Evolutionary conservation across 2,797 vertebrate species (phyloP).

Genomic region (Mallotus villosus): DNA sequence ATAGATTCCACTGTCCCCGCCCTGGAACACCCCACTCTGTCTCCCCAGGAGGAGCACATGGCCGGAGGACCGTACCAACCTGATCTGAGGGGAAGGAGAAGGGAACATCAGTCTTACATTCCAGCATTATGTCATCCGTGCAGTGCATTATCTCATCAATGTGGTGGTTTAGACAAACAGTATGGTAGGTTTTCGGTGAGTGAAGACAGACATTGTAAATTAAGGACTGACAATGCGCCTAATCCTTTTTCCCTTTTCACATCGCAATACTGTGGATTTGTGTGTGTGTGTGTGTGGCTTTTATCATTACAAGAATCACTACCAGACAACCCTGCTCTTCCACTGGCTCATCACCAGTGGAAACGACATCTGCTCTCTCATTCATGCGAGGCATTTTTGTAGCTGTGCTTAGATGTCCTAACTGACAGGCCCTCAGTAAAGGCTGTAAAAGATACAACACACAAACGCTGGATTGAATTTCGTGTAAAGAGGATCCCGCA

Average conservation of each 20-base stretch:
- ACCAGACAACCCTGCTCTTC: not conserved
- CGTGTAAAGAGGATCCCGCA: constrained; percentile 8
- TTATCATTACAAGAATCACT: not conserved
- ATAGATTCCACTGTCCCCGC: not conserved
- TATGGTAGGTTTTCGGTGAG: not conserved
- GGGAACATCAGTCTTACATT: not conserved
- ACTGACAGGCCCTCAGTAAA: constrained; percentile 20
- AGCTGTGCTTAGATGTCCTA: constrained; percentile 1
- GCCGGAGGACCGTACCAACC: not conserved
- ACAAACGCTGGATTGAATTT: constrained; percentile 22
- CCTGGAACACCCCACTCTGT: constrained; percentile 1
- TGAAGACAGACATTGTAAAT: constrained; percentile 1
- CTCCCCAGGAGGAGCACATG: not conserved
- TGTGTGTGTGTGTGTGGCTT: not conserved
- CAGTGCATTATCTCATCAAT: not conserved
- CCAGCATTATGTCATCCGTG: not conserved
- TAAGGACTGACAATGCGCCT: not conserved
- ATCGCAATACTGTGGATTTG: not conserved
- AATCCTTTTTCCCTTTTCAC: not conserved
- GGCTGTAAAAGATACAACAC: constrained; percentile 24
- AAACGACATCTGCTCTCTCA: constrained; percentile 14
- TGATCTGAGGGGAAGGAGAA: not conserved
- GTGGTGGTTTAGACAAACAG: not conserved
- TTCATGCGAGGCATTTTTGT: constrained; percentile 10
- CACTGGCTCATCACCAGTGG: not conserved